Base-by-base conservation (phyloP, 2,797 vertebrate species). In the Hipposideros larvatus region DNA sequence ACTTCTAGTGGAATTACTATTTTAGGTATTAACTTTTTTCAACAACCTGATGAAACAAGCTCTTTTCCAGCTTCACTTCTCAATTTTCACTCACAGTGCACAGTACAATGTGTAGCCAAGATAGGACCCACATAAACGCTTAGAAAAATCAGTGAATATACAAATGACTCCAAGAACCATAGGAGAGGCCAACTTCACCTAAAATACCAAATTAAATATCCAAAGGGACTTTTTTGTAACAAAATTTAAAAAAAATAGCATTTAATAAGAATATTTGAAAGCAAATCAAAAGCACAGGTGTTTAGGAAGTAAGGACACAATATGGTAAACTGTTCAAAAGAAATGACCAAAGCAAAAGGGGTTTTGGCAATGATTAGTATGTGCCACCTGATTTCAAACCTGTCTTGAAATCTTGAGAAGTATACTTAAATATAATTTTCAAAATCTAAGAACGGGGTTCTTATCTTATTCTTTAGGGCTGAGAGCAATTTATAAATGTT, bases 401-500 rank as follows among this genome's bases (percentile, higher is more conserved):
- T 89, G 37, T 68, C 70, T 46, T 59, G 41, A 97, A 91, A 93
- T 66, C 11, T 61, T 63, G 57, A 94, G 57, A 59, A 94, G 7
- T 61, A 65, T 24, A 79, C 48, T 57, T 71, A 91, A 63, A 85
- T 61, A 48, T 21, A 22, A 79, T 53, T 87, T 96, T 86, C 18
- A n/a, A 61, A 84, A 94, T 75, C 59, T 9, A 78, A 94, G n/a
- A 87, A 71, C 31, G 66, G 16, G 34, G 43, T 86, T 78, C 75
- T 34, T 80, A 65, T 83, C 37, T 70, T 89, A 87, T 92, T 87
- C 65, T 92, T 87, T 4, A 94, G 66, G 41, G 90, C 61, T n/a
- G 37, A 93, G 34, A 95, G 5, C 34, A 92, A 92, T 78, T 94
- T 96, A 48, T 74, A 96, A 75, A 63, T 0, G 22, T 61, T 88